Percentiles rank a stretch among this genome's conserved stretches.
These are phyloP conservation scores for Podarcis cretensis DNA, from an alignment of 2,113 vertebrate genomes.

Conservation along the genomic window DNA sequence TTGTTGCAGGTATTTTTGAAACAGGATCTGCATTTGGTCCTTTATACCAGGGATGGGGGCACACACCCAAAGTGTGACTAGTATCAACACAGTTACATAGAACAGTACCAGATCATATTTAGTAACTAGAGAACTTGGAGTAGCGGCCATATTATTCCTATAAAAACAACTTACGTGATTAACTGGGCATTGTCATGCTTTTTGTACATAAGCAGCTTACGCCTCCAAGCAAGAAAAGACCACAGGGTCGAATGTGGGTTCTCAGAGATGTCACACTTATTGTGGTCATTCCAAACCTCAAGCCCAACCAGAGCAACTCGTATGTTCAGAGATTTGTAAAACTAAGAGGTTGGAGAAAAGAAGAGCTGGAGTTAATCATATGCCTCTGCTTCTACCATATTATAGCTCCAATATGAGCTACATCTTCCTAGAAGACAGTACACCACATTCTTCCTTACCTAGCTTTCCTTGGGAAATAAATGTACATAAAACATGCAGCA, in stretches of 20 bases:
- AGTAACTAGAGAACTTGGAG: background rate
- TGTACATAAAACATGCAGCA: background rate
- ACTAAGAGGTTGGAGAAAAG: slow-evolving; percentile 74
- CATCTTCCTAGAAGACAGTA: background rate
- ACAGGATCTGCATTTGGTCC: background rate
- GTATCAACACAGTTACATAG: background rate
- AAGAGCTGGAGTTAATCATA: slow-evolving; percentile 24
- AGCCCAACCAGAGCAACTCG: slow-evolving; percentile 92
- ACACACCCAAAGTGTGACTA: background rate
- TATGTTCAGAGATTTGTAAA: slow-evolving; percentile 91
- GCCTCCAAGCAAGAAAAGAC: slow-evolving; percentile 92
- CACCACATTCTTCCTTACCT: background rate
- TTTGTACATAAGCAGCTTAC: slow-evolving; percentile 82
- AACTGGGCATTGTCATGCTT: slow-evolving; percentile 97
- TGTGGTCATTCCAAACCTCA: slow-evolving; percentile 89
- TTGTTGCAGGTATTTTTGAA: slow-evolving; percentile 15
- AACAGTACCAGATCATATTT: background rate
- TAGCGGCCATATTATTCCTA: background rate
- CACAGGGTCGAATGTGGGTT: slow-evolving; percentile 93
- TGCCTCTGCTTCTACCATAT: background rate
- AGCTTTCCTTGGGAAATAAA: background rate
- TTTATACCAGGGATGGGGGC: background rate
- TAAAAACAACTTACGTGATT: slow-evolving; percentile 84
- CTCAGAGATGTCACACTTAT: slow-evolving; percentile 84
- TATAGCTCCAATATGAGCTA: background rate